Evolutionary conservation across 35 echinoderm and acorn worm species (phyloP).

Genomic region (Lytechinus pictus): DNA sequence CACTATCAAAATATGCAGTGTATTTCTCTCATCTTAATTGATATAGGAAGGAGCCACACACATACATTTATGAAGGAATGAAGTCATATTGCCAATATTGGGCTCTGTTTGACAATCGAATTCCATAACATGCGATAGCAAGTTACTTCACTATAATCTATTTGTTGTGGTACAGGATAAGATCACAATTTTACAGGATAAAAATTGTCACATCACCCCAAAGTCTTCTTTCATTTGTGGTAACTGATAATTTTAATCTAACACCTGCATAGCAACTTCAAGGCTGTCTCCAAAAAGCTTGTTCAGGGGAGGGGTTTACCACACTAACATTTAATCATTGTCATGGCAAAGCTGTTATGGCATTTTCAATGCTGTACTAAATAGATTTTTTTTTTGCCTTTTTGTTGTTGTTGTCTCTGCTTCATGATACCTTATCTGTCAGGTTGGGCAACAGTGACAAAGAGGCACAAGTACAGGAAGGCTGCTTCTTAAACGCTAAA

Average conservation of each 20-base stretch:
- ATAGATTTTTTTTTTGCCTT: neutral
- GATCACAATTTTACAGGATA: too few species aligned
- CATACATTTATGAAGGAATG: too few species aligned
- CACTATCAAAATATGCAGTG: too few species aligned
- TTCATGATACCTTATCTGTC: neutral
- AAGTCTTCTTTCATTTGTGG: neutral
- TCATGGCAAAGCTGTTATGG: neutral
- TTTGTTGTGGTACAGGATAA: too few species aligned
- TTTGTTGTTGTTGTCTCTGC: neutral
- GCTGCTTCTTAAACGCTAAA: neutral
- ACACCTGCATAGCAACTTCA: conserved; percentile 1
- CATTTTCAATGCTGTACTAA: neutral
- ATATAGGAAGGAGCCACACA: too few species aligned
- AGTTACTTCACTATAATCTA: too few species aligned
- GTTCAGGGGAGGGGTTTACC: neutral
- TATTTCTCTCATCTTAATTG: too few species aligned
- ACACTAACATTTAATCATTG: neutral
- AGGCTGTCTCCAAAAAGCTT: neutral
- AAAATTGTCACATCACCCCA: neutral
- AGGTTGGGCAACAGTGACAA: neutral
- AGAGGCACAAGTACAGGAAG: neutral
- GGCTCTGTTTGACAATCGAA: too few species aligned
- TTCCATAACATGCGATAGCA: too few species aligned
- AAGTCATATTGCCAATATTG: too few species aligned
- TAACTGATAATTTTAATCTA: neutral